Evolutionary conservation across 2,113 vertebrate species (phyloP), one percentile per base, ranked within the genome.

Genomic region (Cacatua alba): DNA sequence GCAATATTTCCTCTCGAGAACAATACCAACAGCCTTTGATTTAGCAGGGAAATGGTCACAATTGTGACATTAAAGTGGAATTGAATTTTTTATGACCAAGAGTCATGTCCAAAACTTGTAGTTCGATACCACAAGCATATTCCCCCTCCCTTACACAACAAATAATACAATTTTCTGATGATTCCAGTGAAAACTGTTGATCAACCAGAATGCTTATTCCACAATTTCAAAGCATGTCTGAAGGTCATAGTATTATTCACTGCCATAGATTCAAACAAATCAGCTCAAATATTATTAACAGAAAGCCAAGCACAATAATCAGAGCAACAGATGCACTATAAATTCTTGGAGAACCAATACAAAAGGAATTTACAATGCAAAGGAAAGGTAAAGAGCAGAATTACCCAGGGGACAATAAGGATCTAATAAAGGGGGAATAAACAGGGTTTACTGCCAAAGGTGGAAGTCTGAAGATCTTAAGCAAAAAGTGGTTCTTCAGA

Each of bases 281-380:
- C 28, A 80, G 49, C n/a, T 86, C 79, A 90, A 86, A n/a, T 35
- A 74, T 48, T 64, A 86, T 83, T 83, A 93, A 70, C 29, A 86
- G 51, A 69, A 93, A 94, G 29, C 18, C 69, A 89, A 59, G 48
- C 70, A 82, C 41, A 59, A 33, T 72, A 91, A 63, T 72, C 53
- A 70, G 19, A 44, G 63, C 60, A 95, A 80, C 59, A 90, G 82
- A 85, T 62, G 69, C 44, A 53, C 82, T 76, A 74, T 77, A 85
- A 94, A 95, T 82, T 88, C 62, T 26, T 41, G 35, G n/a, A 87
- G 53, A 92, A 65, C 74, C 59, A 72, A 72, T 82, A 89, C 52
- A 89, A 82, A 91, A 84, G 41, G 74, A 92, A 82, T 90, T 87
- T 87, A 87, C 37, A 77, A 62, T 53, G 67, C 46, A 95, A 88